phyloP scores from a whole-genome alignment of 1,140 invertebrate species.

The Ceratina calcarata region DNA sequence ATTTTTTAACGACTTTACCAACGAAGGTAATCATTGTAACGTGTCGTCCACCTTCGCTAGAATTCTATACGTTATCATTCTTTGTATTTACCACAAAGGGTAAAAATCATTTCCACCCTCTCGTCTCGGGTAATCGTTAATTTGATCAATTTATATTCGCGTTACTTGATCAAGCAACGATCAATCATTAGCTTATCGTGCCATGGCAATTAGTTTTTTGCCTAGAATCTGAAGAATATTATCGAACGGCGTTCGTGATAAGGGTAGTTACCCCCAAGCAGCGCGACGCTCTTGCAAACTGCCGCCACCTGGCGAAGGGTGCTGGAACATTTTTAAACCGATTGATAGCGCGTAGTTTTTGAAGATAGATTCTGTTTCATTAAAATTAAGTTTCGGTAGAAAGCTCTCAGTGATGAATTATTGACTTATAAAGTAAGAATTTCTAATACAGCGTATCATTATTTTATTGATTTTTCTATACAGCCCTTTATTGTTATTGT shows the following conservation, averaged over 20 bases:
- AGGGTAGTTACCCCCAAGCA: conserved; percentile 29
- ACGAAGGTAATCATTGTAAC: conserved; percentile 16
- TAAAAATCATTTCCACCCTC: not conserved
- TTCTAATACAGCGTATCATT: not conserved
- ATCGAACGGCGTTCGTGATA: not conserved
- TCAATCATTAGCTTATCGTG: not conserved
- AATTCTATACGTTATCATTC: not conserved
- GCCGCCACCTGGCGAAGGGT: conserved; percentile 60
- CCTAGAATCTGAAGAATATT: conserved; percentile 40
- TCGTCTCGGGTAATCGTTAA: not conserved
- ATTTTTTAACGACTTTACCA: conserved; percentile 20
- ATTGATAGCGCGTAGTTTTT: not conserved
- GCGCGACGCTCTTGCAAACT: conserved; percentile 45
- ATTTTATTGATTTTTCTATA: too few relatives aligned
- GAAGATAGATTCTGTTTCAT: not conserved
- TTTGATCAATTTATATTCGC: conserved; percentile 4
- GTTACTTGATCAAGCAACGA: not conserved
- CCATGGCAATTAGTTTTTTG: conserved; percentile 23
- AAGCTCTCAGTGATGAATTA: not conserved
- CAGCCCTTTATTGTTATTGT: too few relatives aligned
- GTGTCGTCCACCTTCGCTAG: not conserved
- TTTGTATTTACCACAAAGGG: conserved; percentile 22
- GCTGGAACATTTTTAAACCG: conserved; percentile 53
- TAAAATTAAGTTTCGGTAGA: not conserved
- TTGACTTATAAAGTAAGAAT: not conserved